phyloP scores from a whole-genome alignment of 2,113 vertebrate genomes.

The Bos indicus region DNA sequence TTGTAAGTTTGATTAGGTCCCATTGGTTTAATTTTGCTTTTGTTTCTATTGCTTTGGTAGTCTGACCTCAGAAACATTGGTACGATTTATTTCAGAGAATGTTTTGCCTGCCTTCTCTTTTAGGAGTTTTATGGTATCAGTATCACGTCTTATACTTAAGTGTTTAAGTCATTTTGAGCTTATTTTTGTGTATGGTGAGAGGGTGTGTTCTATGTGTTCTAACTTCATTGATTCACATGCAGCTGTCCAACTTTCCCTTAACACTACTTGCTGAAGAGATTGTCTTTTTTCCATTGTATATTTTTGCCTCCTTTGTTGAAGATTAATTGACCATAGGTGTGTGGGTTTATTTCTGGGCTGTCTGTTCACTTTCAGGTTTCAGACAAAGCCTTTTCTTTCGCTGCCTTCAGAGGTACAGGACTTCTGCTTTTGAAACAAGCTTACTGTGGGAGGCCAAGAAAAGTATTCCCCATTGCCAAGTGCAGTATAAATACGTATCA shows the following conservation, averaged over 20 bases:
- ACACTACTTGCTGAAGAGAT: neutral
- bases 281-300: neutral
- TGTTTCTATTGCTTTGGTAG: neutral
- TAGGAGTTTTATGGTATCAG: neutral
- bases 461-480: neutral
- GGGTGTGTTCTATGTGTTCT: neutral
- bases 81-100: neutral
- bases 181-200: neutral
- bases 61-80: neutral
- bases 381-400: neutral
- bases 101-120: neutral
- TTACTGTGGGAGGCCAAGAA: neutral
- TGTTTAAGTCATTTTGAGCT: neutral
- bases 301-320: neutral
- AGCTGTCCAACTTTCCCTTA: neutral
- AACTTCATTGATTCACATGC: neutral
- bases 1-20: neutral
- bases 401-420: neutral
- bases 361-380: neutral
- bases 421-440: constrained; percentile 18
- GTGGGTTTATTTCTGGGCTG: neutral
- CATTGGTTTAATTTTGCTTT: neutral
- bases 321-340: neutral
- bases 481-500: neutral
- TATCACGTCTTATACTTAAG: neutral